Base-by-base conservation (phyloP, 2,113 vertebrate genomes). In the Clarias magur region DNA sequence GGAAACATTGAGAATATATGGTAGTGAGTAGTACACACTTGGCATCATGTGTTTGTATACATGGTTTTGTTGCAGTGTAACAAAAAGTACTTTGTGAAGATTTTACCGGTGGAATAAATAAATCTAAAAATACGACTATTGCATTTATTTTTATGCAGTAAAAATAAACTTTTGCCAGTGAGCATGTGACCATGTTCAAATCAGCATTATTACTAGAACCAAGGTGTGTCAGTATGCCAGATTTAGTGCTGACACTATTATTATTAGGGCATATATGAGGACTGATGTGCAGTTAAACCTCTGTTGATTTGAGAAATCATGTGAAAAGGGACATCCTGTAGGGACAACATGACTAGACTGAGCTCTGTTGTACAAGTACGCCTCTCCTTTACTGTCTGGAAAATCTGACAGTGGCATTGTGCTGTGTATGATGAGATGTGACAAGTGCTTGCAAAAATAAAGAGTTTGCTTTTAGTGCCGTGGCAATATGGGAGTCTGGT, bases 361-460 rank as follows among this genome's bases (percentile, higher is more conserved):
- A 57, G 48, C 53, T 85, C 57, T 10, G n/a, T 21, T 59, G 53
- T 57, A 38, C 65, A 60, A n/a, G 16, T n/a, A 42, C 23, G 30
- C 30, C 73, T 56, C 48, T 57, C 54, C 54, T 67, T 27, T 25
- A 42, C 67, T 54, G n/a, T 82, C 53, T 54, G 72, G 53, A 75
- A 79, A 88, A 56, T 83, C 75, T 25, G 70, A 56, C 57, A 67
- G 88, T 80, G 79, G 83, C 88, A 84, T 65, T n/a, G 56, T 62
- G 89, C 88, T 90, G 88, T 89, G 86, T 73, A 83, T 89, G 85
- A 90, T 90, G 76, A 82, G 88, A 89, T 84, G 84, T 89, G 86
- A 86, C 84, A 86, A 57, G 88, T 86, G 86, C 86, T 88, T 86
- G 85, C 88, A 88, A 88, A 90, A 89, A 89, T 88, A 83, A 82